phyloP scores from a whole-genome alignment of 2,797 vertebrate genomes.

The Catostomus latipinnis region DNA sequence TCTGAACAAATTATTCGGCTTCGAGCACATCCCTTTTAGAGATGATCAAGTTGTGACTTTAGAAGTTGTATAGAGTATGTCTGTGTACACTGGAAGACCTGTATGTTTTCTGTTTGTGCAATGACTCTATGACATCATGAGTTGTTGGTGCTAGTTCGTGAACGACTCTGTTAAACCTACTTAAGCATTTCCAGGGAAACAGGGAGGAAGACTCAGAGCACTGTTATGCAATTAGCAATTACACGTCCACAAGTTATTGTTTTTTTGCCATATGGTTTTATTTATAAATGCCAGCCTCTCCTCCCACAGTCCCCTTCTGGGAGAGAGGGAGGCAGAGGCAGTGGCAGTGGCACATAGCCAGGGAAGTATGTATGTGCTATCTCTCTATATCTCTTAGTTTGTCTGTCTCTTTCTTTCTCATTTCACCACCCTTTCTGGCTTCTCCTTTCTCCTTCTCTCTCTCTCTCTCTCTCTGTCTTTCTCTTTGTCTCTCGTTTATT shows the following conservation, averaged over 20 bases:
- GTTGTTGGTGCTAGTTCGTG: constrained; percentile 44
- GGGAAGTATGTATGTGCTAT: constrained; percentile 47
- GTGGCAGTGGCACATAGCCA: constrained; percentile 60
- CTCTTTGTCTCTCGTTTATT: constrained; percentile 10
- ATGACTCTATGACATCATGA: constrained; percentile 31
- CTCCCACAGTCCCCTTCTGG: constrained; percentile 64
- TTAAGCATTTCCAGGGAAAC: constrained; percentile 40
- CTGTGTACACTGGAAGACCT: background rate
- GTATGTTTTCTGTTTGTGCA: background rate
- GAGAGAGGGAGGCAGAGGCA: constrained; percentile 48
- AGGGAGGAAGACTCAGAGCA: constrained; percentile 50
- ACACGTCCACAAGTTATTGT: constrained; percentile 61
- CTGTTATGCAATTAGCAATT: constrained; percentile 65
- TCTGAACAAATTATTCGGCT: no score
- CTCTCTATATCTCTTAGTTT: constrained; percentile 36
- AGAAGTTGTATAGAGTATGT: background rate
- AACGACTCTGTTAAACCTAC: constrained; percentile 45
- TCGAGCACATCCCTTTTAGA: background rate
- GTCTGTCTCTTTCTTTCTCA: constrained; percentile 15
- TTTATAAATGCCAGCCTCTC: constrained; percentile 63
- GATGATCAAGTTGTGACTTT: background rate
- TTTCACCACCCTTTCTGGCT: background rate
- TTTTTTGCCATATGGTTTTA: constrained; percentile 65
- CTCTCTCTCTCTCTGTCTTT: constrained; percentile 11
- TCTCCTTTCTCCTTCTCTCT: background rate